Percentiles rank a stretch among this genome's conserved stretches.
phyloP scores from a whole-genome alignment of 2,113 vertebrate species.

The Haemorhous mexicanus region DNA sequence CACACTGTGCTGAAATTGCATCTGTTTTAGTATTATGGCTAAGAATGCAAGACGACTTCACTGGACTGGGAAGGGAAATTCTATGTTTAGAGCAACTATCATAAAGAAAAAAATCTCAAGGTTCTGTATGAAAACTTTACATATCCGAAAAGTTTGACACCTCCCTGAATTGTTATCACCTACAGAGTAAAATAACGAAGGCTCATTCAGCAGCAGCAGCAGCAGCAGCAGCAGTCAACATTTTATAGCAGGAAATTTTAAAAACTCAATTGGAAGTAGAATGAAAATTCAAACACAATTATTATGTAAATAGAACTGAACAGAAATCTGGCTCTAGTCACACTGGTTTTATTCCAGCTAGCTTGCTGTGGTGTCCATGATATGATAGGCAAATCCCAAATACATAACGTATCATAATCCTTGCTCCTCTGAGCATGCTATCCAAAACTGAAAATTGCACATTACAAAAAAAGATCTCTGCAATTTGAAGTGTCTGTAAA shows the following conservation, averaged over 20 bases:
- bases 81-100: background rate
- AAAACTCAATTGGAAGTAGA: background rate
- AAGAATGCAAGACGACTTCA: background rate
- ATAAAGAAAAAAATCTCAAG: background rate
- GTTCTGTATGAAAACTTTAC: background rate
- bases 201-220: background rate
- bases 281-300: background rate
- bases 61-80: background rate
- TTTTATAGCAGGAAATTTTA: background rate
- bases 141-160: background rate
- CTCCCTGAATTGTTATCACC: background rate
- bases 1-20: background rate
- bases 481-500: slow-evolving; percentile 8
- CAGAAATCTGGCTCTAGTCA: background rate
- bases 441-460: slow-evolving; percentile 7
- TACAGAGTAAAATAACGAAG: background rate
- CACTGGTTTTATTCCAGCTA: background rate
- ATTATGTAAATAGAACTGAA: background rate
- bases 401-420: background rate
- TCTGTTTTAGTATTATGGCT: background rate
- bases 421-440: background rate
- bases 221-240: background rate
- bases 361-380: background rate
- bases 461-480: background rate
- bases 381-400: background rate